Evolutionary conservation across 2,797 vertebrate species (phyloP).

Genomic region (Tapera naevia): DNA sequence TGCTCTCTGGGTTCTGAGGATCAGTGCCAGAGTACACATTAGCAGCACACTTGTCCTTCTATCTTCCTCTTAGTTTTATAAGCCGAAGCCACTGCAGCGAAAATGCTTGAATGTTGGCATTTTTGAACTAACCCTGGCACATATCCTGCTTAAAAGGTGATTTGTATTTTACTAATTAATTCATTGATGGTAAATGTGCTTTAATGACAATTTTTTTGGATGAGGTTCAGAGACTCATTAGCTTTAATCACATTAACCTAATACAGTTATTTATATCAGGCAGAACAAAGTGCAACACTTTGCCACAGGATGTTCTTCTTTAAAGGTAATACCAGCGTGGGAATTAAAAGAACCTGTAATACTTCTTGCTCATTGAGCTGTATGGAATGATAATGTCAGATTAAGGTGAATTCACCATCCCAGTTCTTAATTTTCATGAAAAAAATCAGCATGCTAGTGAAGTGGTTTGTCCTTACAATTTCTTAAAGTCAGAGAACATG

Average conservation of each 20-base stretch:
- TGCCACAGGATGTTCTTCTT: constrained; percentile 12
- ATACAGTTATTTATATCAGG: constrained; percentile 62
- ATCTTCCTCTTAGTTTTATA: not conserved
- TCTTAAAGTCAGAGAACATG: not conserved
- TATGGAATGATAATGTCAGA: not conserved
- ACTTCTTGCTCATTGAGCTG: not conserved
- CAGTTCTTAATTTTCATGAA: not conserved
- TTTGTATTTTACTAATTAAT: constrained; percentile 69
- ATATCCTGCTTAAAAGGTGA: constrained; percentile 49
- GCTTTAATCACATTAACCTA: constrained; percentile 62
- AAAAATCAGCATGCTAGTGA: not conserved
- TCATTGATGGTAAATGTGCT: constrained; percentile 58
- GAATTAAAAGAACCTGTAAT: constrained; percentile 16
- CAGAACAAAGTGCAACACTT: constrained; percentile 63
- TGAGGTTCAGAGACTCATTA: constrained; percentile 71
- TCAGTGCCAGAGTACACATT: not conserved
- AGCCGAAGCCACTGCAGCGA: not conserved
- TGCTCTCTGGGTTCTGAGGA: not conserved
- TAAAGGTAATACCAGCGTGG: not conserved
- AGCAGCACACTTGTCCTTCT: not conserved
- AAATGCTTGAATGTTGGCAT: constrained; percentile 2
- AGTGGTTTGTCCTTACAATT: not conserved
- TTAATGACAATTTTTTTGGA: constrained; percentile 65
- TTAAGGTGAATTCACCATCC: not conserved
- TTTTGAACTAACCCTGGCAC: constrained; percentile 47